Percentiles rank a stretch among this genome's conserved stretches.
These are phyloP conservation scores for Catostomus latipinnis DNA, from an alignment of 2,797 vertebrate species.

Conservation along the genomic window DNA sequence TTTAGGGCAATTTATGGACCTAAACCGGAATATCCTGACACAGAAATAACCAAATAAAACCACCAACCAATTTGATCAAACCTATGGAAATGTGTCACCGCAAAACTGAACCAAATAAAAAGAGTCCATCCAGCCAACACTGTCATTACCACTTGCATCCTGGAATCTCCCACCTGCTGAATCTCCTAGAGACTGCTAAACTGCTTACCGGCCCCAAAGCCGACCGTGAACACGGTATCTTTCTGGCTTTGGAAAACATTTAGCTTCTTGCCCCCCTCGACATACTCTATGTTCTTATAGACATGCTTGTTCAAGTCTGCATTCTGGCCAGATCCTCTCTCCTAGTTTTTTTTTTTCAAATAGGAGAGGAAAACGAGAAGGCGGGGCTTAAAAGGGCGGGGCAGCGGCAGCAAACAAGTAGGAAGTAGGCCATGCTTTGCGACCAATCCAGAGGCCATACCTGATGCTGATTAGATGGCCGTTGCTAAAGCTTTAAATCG, in stretches of 20 bases:
- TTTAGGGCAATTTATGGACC: slow-evolving; percentile 71
- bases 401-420: slow-evolving; percentile 4
- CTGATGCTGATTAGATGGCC: slow-evolving; percentile 39
- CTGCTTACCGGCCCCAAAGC: slow-evolving; percentile 36
- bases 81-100: slow-evolving; percentile 62
- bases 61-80: slow-evolving; percentile 69
- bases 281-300: slow-evolving; percentile 26
- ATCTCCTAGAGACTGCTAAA: slow-evolving; percentile 37
- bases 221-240: slow-evolving; percentile 25
- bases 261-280: slow-evolving; percentile 21
- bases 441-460: slow-evolving; percentile 18
- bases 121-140: slow-evolving; percentile 50
- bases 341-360: slow-evolving; percentile 12
- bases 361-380: background rate
- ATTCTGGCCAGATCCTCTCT: slow-evolving; percentile 21
- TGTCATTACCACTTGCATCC: slow-evolving; percentile 57
- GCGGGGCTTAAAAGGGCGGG: background rate
- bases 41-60: slow-evolving; percentile 73
- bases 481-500: slow-evolving; percentile 37
- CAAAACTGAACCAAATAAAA: slow-evolving; percentile 70
- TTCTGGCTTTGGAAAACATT: too few relatives aligned
- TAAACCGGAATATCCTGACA: slow-evolving; percentile 70
- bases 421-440: slow-evolving; percentile 6
- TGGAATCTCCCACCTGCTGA: background rate
- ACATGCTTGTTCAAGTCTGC: slow-evolving; percentile 18